Percentiles rank a stretch among this genome's conserved stretches.
phyloP scores from a whole-genome alignment of 92 coral and sea anemone genomes.

The Actinostola sp. region DNA sequence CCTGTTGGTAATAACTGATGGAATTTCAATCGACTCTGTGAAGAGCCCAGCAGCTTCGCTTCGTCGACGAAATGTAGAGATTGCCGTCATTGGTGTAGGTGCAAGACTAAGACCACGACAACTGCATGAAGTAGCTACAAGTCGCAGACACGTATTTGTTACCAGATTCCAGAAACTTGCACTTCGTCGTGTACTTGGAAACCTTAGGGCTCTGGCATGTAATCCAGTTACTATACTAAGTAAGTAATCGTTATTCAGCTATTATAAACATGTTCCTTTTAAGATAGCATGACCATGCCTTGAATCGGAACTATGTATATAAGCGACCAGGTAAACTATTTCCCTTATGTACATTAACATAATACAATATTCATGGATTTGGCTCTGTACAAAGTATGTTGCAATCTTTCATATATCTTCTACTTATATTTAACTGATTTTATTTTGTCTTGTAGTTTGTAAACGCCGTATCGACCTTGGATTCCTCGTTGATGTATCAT shows the following conservation, averaged over 20 bases:
- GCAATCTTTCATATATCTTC: not conserved
- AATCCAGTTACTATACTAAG: conserved; percentile 37
- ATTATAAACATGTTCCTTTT: too few species aligned
- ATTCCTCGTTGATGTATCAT: conserved; percentile 48
- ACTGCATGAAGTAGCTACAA: conserved; percentile 56
- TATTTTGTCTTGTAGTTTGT: conserved; percentile 18
- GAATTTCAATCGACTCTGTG: conserved; percentile 69
- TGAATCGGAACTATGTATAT: too few species aligned
- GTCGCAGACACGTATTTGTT: conserved; percentile 51
- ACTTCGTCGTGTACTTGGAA: conserved; percentile 22
- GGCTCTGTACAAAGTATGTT: too few species aligned
- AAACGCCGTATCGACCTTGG: conserved; percentile 52
- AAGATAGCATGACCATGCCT: too few species aligned
- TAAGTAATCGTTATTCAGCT: too few species aligned
- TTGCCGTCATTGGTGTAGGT: conserved; percentile 70
- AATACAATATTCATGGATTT: not conserved
- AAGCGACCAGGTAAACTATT: too few species aligned
- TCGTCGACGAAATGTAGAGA: conserved; percentile 55
- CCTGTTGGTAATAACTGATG: conserved; percentile 75
- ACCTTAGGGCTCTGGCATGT: conserved; percentile 52
- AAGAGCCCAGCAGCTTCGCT: conserved; percentile 42
- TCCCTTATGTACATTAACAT: too few species aligned
- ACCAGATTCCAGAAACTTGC: conserved; percentile 54
- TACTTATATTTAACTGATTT: not conserved
- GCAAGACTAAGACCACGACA: conserved; percentile 44